phyloP scores from a whole-genome alignment of 2,797 vertebrate genomes.

The Gymnothorax reevesii region DNA sequence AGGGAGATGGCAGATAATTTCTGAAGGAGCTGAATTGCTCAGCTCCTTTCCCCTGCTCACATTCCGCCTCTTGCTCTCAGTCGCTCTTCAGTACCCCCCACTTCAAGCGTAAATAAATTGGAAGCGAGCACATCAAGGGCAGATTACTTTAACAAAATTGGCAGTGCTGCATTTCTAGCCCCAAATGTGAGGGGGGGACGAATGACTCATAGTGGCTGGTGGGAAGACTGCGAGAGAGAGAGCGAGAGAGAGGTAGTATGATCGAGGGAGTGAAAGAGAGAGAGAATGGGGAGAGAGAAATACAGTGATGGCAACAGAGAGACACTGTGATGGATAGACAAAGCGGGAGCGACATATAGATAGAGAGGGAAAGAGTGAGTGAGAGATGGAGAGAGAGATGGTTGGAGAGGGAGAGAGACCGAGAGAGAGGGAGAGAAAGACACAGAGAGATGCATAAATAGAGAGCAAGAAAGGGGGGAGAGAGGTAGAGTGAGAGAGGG shows the following conservation, averaged over 20 bases:
- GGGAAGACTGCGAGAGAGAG: background rate
- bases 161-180: background rate
- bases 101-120: background rate
- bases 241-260: background rate
- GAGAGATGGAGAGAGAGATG: no score
- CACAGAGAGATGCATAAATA: no score
- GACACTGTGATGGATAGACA: no score
- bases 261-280: no score
- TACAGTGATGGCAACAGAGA: no score
- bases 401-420: no score
- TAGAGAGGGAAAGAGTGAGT: no score
- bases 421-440: no score
- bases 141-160: constrained; percentile 20
- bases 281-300: no score
- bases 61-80: background rate
- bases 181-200: background rate
- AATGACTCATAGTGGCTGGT: constrained; percentile 1
- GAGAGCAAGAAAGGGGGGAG: no score
- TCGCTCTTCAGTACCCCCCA: background rate
- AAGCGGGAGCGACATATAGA: no score
- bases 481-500: no score
- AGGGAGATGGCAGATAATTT: constrained; percentile 8
- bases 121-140: constrained; percentile 19
- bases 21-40: background rate
- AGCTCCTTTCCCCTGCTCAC: background rate